A percentile compares a stretch with the other conserved stretches of the same genome.
Evolutionary conservation across 2,888 invertebrate genomes (phyloP).

Genomic region (Mesodorylaimus sp.): DNA sequence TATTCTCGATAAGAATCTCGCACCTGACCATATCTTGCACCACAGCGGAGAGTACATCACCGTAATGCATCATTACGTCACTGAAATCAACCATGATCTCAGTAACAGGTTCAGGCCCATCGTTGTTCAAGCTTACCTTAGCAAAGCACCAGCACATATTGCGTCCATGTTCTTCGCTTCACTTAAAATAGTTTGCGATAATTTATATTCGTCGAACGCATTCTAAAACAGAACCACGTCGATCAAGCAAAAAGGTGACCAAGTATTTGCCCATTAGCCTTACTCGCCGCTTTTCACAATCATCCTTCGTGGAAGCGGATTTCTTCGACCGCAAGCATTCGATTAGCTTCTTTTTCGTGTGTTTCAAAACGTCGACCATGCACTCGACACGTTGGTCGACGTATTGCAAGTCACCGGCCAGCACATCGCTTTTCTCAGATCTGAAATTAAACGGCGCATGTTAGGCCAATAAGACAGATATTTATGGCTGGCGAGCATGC

Average conservation of each 20-base stretch:
- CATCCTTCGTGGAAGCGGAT: slow-evolving; percentile 45
- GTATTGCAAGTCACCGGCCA: slow-evolving; percentile 60
- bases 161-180: slow-evolving; percentile 18
- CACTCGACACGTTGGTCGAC: slow-evolving; percentile 64
- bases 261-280: slow-evolving; percentile 15
- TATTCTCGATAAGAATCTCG: slow-evolving; percentile 64
- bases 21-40: slow-evolving; percentile 65
- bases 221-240: slow-evolving; percentile 39
- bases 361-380: slow-evolving; percentile 46
- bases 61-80: slow-evolving; percentile 35
- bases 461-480: no score
- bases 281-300: slow-evolving; percentile 52
- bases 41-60: slow-evolving; percentile 51
- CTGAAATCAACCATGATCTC: slow-evolving; percentile 23
- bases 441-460: no score
- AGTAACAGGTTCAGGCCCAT: slow-evolving; percentile 7
- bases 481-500: no score
- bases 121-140: slow-evolving; percentile 13
- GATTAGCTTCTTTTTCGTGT: slow-evolving; percentile 36
- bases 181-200: slow-evolving; percentile 57
- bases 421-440: slow-evolving; percentile 61
- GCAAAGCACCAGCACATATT: no score
- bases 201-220: slow-evolving; percentile 64
- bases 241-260: no score
- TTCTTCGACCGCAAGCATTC: slow-evolving; percentile 32